Evolutionary conservation across 2,797 vertebrate genomes (phyloP).

Genomic region (Acanthis flammea): DNA sequence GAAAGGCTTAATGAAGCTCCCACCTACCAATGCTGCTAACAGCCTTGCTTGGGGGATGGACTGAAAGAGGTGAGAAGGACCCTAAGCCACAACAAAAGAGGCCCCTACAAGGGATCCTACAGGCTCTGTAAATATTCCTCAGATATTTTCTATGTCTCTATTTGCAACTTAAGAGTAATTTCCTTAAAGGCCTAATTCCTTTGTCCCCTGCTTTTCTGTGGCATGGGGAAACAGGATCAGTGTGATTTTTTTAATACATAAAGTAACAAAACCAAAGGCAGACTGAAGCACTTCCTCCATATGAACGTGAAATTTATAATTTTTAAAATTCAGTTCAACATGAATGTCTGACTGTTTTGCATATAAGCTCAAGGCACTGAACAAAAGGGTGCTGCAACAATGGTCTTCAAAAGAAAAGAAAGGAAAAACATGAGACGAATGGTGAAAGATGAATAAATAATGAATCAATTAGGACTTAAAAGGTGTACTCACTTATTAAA

Average conservation of each 20-base stretch:
- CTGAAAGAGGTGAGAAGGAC: neutral
- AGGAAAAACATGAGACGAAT: neutral
- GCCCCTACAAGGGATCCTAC: neutral
- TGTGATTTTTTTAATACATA: neutral
- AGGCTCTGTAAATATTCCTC: neutral
- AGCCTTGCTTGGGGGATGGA: neutral
- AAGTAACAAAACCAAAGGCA: neutral
- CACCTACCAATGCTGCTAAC: neutral
- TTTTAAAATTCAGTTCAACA: neutral
- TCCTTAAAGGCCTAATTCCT: neutral
- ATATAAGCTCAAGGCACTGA: neutral
- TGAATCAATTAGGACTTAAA: neutral
- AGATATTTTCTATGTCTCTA: neutral
- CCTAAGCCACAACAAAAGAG: neutral
- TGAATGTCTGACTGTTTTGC: neutral
- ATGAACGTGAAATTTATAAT: neutral
- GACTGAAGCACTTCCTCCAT: neutral
- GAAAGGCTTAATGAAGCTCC: neutral
- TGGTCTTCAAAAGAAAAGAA: neutral
- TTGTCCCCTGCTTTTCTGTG: neutral
- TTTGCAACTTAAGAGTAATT: neutral
- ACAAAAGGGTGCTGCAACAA: neutral
- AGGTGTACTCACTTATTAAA: neutral
- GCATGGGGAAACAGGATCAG: fast-evolving
- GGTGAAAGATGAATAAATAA: neutral